Evolutionary conservation across 1,140 invertebrate species (phyloP), one percentile per base, ranked within the genome.

Genomic region (Atopsyche davidsoni): DNA sequence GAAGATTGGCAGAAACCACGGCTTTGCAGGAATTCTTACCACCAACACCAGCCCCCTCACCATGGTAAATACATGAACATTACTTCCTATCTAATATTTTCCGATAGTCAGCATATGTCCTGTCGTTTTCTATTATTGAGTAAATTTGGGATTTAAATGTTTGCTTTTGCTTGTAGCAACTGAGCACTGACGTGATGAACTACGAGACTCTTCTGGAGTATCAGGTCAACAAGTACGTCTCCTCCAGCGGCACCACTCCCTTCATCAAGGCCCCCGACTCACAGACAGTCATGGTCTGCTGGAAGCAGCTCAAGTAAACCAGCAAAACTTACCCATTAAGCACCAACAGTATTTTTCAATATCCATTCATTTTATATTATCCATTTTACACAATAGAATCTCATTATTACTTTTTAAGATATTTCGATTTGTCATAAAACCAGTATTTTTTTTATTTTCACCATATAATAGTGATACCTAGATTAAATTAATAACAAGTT

Each of bases 21-120:
- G 77, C 7, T 92, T 86, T 61, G 64, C 64, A 2, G 87, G 87
- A 1, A 82, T 92, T 16, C 83, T 92, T 49, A 91, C 89, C 1
- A 89, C 86, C 1, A 92, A 92, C 62, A 90, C 89, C 4, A 91
- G 82, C 64, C 85, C 86, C 0, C 68, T 92, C 11, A 92, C 89
- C 18, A 83, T 86, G 76, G 85, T 87, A 75, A 67, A 49, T 36
- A 13, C 11, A 46, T n/a, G 10, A 58, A 44, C 34, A 46, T 18
- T 43, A 23, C 25, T 51, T 34, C 34, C 35, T 35, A 46, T 25
- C 22, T 51, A 35, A 50, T 3, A 46, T 48, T 47, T 44, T 42
- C 45, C 13, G 41, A 39, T 17, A 34, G 13, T 13, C 17, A 7
- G 17, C 9, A 4, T 16, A 49, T 25, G 16, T 32, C 7, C 4